phyloP scores from a whole-genome alignment of 2,888 invertebrate genomes.

The Trypoxylon attenuatum region DNA sequence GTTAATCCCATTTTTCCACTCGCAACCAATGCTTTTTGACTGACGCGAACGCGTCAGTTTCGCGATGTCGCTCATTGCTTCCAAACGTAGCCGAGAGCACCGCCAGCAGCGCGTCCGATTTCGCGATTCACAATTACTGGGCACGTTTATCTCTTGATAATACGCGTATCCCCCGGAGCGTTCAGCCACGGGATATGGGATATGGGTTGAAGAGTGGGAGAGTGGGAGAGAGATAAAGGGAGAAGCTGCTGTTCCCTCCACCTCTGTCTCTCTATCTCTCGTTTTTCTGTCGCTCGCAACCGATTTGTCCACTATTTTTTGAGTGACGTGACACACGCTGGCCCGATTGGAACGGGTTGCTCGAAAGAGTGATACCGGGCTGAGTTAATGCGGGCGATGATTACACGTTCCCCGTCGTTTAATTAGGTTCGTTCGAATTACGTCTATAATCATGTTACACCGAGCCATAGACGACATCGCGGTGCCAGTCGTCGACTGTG shows the following conservation, averaged over 20 bases:
- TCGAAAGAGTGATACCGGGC: not conserved
- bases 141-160: constrained; percentile 35
- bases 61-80: not conserved
- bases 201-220: not conserved
- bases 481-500: too few relatives aligned
- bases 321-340: not conserved
- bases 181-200: too few relatives aligned
- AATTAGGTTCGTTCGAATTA: not conserved
- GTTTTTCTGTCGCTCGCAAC: not conserved
- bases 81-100: not conserved
- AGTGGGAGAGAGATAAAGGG: not conserved
- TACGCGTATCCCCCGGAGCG: constrained; percentile 12
- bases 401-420: not conserved
- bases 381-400: not conserved
- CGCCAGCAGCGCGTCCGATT: constrained; percentile 22
- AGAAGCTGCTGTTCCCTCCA: too few relatives aligned
- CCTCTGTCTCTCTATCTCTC: too few relatives aligned
- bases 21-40: constrained; percentile 46
- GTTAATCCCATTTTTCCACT: constrained; percentile 46
- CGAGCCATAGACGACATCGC: not conserved
- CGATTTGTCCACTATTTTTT: not conserved
- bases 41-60: constrained; percentile 42
- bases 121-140: constrained; percentile 43
- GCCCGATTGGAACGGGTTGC: not conserved
- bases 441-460: not conserved